These are phyloP conservation scores for Oreortyx pictus DNA, from an alignment of 2,797 vertebrate species.

Conservation along the genomic window DNA sequence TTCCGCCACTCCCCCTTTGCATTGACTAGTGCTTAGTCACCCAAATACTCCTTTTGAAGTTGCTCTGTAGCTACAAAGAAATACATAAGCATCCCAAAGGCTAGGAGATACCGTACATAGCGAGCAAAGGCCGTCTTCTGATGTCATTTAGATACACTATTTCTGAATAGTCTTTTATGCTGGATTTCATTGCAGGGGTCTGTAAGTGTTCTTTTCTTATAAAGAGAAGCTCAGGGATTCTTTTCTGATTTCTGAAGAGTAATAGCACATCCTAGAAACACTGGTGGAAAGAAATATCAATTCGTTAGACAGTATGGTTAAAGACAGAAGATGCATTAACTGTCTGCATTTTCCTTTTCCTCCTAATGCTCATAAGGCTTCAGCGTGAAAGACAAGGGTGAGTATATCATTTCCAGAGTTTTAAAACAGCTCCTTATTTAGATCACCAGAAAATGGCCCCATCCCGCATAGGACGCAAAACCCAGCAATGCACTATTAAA, in stretches of 20 bases:
- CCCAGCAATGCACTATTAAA: slow-evolving; percentile 52
- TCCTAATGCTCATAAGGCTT: slow-evolving; percentile 16
- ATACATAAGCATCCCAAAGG: neutral
- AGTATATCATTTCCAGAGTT: slow-evolving; percentile 60
- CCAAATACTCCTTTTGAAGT: slow-evolving; percentile 53
- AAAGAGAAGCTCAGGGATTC: slow-evolving; percentile 8
- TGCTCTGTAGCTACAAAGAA: slow-evolving; percentile 27
- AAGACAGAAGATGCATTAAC: slow-evolving; percentile 31
- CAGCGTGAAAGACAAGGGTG: slow-evolving; percentile 29
- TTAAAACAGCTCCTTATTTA: slow-evolving; percentile 72
- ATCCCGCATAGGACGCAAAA: slow-evolving; percentile 33
- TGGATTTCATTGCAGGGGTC: slow-evolving; percentile 16
- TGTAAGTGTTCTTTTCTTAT: neutral
- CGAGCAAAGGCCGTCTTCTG: slow-evolving; percentile 24
- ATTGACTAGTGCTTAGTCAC: slow-evolving; percentile 41
- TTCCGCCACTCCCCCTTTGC: slow-evolving; percentile 14
- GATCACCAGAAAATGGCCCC: slow-evolving; percentile 40
- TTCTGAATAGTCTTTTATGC: slow-evolving; percentile 54
- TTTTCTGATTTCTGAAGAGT: slow-evolving; percentile 19
- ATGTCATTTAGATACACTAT: slow-evolving; percentile 26
- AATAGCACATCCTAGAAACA: slow-evolving; percentile 26
- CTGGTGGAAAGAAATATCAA: slow-evolving; percentile 41
- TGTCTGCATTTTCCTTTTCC: slow-evolving; percentile 16
- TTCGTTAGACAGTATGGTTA: slow-evolving; percentile 34
- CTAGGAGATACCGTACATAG: slow-evolving; percentile 23